These are phyloP conservation scores for Podiceps cristatus DNA, from an alignment of 2,113 vertebrate species.

Conservation along the genomic window DNA sequence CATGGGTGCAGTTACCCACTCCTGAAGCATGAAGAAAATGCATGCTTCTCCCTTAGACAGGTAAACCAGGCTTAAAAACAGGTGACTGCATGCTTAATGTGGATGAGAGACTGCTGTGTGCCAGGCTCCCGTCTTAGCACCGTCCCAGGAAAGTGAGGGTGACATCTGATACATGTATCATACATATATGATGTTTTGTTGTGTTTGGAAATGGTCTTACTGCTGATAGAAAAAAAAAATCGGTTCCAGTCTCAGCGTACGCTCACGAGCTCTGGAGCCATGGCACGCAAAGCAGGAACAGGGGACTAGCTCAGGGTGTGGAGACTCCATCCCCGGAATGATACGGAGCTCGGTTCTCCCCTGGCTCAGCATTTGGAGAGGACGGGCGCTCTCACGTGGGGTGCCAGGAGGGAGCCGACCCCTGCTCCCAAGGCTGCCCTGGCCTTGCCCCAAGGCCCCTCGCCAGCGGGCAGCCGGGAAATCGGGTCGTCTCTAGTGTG, in stretches of 20 bases:
- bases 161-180: neutral
- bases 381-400: rapidly evolving
- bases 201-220: neutral
- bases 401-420: neutral
- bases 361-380: neutral
- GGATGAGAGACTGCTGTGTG: neutral
- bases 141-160: neutral
- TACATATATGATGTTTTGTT: neutral
- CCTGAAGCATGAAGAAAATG: neutral
- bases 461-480: neutral
- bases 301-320: neutral
- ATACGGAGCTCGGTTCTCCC: rapidly evolving
- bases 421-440: neutral
- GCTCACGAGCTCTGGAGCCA: neutral
- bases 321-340: neutral
- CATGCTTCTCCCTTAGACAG: neutral
- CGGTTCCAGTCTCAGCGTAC: neutral
- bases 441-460: neutral
- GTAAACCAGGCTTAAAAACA: neutral
- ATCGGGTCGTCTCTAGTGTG: rapidly evolving
- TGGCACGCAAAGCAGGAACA: neutral
- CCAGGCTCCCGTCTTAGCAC: neutral
- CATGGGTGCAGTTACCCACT: neutral
- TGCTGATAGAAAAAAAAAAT: neutral
- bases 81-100: rapidly evolving